Base-by-base conservation (phyloP, 2,113 vertebrate species). In the Amblyopsis rosae region DNA sequence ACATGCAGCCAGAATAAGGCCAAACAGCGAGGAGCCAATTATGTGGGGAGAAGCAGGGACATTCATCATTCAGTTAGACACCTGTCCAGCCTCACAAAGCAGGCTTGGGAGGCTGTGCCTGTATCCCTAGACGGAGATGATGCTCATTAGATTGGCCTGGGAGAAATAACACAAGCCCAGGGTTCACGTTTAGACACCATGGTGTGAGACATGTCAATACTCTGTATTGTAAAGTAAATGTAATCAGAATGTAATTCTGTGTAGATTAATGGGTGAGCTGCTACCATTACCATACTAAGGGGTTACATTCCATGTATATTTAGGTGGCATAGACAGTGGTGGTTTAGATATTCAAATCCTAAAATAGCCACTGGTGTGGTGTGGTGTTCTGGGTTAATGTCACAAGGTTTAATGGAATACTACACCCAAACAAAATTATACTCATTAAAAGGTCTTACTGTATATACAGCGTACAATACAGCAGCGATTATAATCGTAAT, bases 1-100 rank as follows among this genome's bases (percentile, higher is more conserved):
- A 89, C 87, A 82, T 76, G 73, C 57, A 87, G 70, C 84, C 80
- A 76, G 76, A 76, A 82, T 85, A 59, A 82, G 77, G 82, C 88
- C 85, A 86, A 87, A 81, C 84, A 87, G 84, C 79, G 46, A 88
- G 82, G 65, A 89, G 82, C 86, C 89, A 92, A 91, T 91, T 92
- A 89, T 86, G 72, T 80, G 77, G 59, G 73, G 69, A 86, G 82
- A 86, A 83, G 71, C 75, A 88, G 89, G 89, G 83, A 86, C 90
- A 92, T 91, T 90, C 85, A 92, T 92, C 91, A 92, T 91, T 86
- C 86, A 75, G 83, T 89, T 86, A 86, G 90, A 92, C 89, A 91
- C 88, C 87, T 91, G 88, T 91, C 91, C 83, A 83, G 73, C 60
- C 70, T 77, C 81, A 91, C 91, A 91, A 90, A 90, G 85, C 67